phyloP scores from a whole-genome alignment of 2,113 vertebrate species.

The Albula goreensis region DNA sequence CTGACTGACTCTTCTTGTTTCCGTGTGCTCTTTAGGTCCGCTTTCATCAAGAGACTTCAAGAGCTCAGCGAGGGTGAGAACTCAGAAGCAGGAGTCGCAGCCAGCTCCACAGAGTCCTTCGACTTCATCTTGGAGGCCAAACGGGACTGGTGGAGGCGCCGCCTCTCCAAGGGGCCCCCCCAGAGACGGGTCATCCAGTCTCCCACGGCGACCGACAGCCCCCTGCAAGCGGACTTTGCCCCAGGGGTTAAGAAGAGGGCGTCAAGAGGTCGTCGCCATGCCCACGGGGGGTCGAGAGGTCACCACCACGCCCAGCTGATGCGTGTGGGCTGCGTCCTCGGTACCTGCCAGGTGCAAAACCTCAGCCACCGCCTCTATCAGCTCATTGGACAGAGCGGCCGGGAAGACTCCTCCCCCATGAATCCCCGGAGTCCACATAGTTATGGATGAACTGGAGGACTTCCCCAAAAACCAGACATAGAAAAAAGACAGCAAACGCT shows the following conservation, averaged over 20 bases:
- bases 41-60: slow-evolving; percentile 45
- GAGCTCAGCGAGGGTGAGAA: slow-evolving; percentile 17
- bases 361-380: slow-evolving; percentile 87
- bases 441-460: slow-evolving; percentile 69
- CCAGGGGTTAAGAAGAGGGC: slow-evolving; percentile 23
- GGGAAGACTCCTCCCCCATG: slow-evolving; percentile 74
- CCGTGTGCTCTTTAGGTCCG: slow-evolving; percentile 49
- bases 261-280: slow-evolving; percentile 57
- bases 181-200: background rate
- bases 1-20: slow-evolving; percentile 31
- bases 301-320: slow-evolving; percentile 63
- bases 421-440: slow-evolving; percentile 85
- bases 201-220: background rate
- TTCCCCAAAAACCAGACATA: slow-evolving; percentile 43
- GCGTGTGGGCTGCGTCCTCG: slow-evolving; percentile 80
- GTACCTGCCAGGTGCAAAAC: slow-evolving; percentile 89
- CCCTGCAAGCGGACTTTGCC: background rate
- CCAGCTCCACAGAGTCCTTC: background rate
- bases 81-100: slow-evolving; percentile 14
- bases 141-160: background rate
- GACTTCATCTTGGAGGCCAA: background rate
- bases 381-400: slow-evolving; percentile 71
- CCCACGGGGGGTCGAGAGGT: slow-evolving; percentile 19
- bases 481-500: slow-evolving; percentile 18
- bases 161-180: background rate